These are phyloP conservation scores for Laticauda laticaudata DNA, from an alignment of 2,113 vertebrate genomes.

Conservation along the genomic window DNA sequence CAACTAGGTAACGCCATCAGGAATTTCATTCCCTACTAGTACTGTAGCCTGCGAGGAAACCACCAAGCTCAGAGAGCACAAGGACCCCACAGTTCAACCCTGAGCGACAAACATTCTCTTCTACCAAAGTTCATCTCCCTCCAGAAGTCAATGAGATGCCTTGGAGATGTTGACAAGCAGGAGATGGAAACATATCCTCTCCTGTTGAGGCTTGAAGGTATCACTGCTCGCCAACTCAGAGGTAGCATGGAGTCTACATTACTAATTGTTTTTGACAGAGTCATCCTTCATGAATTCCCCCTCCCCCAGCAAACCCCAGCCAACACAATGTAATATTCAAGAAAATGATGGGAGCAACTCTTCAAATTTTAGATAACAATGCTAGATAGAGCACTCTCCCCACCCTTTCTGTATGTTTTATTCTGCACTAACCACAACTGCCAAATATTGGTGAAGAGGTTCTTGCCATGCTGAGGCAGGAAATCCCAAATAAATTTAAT, in stretches of 20 bases:
- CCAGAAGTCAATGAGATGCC: not conserved
- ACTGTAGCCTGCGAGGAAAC: not conserved
- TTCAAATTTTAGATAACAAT: not conserved
- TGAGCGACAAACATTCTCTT: not conserved
- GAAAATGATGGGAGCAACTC: not conserved
- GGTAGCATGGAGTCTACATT: not conserved
- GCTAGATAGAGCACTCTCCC: not conserved
- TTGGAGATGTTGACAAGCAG: not conserved
- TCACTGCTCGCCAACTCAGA: not conserved
- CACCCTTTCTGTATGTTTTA: not conserved
- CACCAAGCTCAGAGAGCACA: not conserved
- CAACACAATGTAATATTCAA: not conserved
- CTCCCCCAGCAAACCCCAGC: not conserved
- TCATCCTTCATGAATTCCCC: not conserved
- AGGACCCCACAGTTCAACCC: not conserved
- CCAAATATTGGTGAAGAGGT: not conserved
- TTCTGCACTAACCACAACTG: not conserved
- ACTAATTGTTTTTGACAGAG: not conserved
- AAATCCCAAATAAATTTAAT: not conserved
- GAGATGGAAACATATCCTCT: not conserved
- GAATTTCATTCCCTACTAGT: not conserved
- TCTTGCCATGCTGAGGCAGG: not conserved
- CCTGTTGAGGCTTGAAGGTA: not conserved
- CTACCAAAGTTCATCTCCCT: not conserved
- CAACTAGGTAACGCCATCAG: not conserved